phyloP scores from a whole-genome alignment of 2,113 vertebrate genomes.

The Cheilinus undulatus region DNA sequence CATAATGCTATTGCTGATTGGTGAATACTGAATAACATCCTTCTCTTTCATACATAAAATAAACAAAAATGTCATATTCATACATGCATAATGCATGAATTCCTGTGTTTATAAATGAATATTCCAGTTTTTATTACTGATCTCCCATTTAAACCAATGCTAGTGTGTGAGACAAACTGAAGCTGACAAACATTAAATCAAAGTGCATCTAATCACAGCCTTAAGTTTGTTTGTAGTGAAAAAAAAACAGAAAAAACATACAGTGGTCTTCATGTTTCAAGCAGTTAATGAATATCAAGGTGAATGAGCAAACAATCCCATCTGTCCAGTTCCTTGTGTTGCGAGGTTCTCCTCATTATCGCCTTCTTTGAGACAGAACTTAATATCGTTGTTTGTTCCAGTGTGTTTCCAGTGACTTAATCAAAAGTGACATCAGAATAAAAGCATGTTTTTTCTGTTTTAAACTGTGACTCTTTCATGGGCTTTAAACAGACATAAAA shows the following conservation, averaged over 20 bases:
- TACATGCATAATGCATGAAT: neutral
- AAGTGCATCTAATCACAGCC: constrained; percentile 66
- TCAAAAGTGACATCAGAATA: constrained; percentile 58
- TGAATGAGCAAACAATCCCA: constrained; percentile 26
- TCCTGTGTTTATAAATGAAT: constrained; percentile 13
- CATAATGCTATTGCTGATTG: too few relatives aligned
- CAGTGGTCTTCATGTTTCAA: constrained; percentile 52
- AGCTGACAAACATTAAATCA: constrained; percentile 52
- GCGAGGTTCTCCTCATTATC: constrained; percentile 2
- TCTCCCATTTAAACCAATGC: constrained; percentile 4
- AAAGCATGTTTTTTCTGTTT: constrained; percentile 26
- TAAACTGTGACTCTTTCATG: constrained; percentile 16
- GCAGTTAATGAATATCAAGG: constrained; percentile 24
- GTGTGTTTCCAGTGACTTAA: constrained; percentile 55
- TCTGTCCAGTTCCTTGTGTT: neutral
- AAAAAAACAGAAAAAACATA: constrained; percentile 13
- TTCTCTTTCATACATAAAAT: neutral
- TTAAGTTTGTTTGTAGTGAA: constrained; percentile 26
- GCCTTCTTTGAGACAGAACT: neutral
- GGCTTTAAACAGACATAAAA: constrained; percentile 52
- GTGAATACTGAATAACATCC: neutral
- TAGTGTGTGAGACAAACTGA: constrained; percentile 23
- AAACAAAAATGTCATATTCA: neutral
- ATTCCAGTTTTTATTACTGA: constrained; percentile 15
- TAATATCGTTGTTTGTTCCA: constrained; percentile 40